Evolutionary conservation across 1,140 invertebrate species (phyloP).

Genomic region (Trichomalopsis sarcophagae): DNA sequence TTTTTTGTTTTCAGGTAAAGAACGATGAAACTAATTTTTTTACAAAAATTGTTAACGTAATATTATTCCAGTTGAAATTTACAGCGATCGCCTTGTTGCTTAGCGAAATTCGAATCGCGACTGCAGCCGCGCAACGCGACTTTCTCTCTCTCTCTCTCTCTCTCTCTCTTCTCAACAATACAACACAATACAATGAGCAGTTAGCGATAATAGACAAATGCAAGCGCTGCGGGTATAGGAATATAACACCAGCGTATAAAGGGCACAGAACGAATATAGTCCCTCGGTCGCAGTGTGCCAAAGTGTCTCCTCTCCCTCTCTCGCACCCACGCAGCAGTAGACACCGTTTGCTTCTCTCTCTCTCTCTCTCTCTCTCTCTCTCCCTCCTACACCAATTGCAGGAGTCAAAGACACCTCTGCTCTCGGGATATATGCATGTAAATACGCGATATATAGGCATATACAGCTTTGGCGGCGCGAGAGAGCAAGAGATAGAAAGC

Average conservation of each 20-base stretch:
- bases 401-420: neutral
- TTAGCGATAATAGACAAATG: neutral
- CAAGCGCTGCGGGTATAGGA: neutral
- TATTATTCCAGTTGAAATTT: too few relatives aligned
- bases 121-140: neutral
- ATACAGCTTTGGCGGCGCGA: neutral
- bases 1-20: too few relatives aligned
- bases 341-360: neutral
- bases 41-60: too few relatives aligned
- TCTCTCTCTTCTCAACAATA: neutral
- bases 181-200: neutral
- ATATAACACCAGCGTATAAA: neutral
- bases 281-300: neutral
- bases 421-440: neutral
- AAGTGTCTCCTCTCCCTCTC: neutral
- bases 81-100: too few relatives aligned
- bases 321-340: neutral
- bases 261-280: conserved; percentile 2
- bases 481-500: neutral
- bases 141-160: neutral
- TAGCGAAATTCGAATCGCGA: too few relatives aligned
- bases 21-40: too few relatives aligned
- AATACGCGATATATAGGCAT: neutral
- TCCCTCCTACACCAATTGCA: neutral
- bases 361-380: neutral